Evolutionary conservation across 30 jellyfish, hydroid and myxozoan genomes (phyloP).

Genomic region (Haliclystus octoradiatus): DNA sequence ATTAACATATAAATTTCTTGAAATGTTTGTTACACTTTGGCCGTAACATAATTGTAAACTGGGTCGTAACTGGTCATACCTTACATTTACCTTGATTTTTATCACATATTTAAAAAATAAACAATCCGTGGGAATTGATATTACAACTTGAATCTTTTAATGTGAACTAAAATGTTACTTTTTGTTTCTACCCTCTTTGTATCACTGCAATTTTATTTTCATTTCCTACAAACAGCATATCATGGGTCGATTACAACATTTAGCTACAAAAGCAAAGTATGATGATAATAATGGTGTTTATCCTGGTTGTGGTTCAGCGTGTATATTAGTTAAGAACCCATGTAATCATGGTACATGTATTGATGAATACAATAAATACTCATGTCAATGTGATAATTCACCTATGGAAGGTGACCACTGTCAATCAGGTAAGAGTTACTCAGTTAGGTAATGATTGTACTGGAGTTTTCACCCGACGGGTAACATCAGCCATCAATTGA

Average conservation of each 20-base stretch:
- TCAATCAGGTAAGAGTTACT: slow-evolving; percentile 47
- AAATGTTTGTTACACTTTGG: too few relatives aligned
- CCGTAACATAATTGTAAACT: too few relatives aligned
- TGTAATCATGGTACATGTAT: slow-evolving; percentile 92
- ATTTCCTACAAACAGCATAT: background rate
- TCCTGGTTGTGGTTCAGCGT: slow-evolving; percentile 99
- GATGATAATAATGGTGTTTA: slow-evolving; percentile 66
- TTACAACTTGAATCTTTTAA: too few relatives aligned
- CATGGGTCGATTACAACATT: background rate
- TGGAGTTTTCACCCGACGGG: too few relatives aligned
- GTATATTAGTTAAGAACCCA: slow-evolving; percentile 63
- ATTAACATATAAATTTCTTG: too few relatives aligned
- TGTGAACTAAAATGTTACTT: background rate
- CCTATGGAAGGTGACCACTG: slow-evolving; percentile 77
- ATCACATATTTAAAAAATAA: too few relatives aligned
- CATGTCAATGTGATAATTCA: slow-evolving; percentile 87
- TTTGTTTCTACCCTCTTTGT: background rate
- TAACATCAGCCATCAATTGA: too few relatives aligned
- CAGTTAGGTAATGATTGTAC: too few relatives aligned
- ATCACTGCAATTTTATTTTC: background rate
- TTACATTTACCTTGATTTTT: too few relatives aligned
- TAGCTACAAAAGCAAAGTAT: background rate
- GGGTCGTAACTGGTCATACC: too few relatives aligned
- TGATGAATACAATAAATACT: slow-evolving; percentile 68
- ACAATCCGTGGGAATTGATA: background rate